Evolutionary conservation across 2,113 vertebrate genomes (phyloP).

Genomic region (Microtus richardsoni): DNA sequence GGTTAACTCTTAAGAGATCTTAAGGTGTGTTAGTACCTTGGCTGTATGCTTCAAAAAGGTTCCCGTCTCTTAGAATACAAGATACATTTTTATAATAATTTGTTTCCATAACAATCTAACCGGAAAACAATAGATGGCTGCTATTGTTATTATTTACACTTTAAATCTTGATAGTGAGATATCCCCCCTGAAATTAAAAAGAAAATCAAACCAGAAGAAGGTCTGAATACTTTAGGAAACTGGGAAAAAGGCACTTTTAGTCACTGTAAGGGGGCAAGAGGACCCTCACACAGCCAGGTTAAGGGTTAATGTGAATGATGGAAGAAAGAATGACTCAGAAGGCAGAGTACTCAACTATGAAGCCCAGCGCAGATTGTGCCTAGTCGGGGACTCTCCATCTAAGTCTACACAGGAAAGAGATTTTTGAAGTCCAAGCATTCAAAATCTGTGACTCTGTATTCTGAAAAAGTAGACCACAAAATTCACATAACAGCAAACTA

Average conservation of each 20-base stretch:
- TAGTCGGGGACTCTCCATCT: neutral
- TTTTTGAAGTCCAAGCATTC: neutral
- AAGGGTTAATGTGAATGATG: neutral
- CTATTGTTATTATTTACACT: neutral
- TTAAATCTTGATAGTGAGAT: constrained; percentile 2
- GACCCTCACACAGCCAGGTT: neutral
- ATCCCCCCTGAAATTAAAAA: neutral
- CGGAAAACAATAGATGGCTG: neutral
- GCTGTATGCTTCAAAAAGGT: too few relatives aligned
- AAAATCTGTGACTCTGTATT: neutral
- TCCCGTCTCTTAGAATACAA: neutral
- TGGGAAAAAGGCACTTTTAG: too few relatives aligned
- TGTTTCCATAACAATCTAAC: neutral
- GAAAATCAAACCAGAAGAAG: neutral
- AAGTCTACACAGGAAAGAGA: neutral
- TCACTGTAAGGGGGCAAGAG: neutral
- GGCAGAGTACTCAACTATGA: neutral
- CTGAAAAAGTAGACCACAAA: neutral
- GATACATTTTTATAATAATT: neutral
- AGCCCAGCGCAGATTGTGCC: neutral
- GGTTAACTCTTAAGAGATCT: neutral
- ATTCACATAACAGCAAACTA: neutral
- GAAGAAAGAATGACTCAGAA: constrained; percentile 5
- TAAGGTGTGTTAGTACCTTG: neutral
- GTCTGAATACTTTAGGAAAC: neutral